A percentile compares a stretch with the other conserved stretches of the same genome.
Evolutionary conservation across 2,888 invertebrate species (phyloP).

Genomic region (Drosophila kanekoi): DNA sequence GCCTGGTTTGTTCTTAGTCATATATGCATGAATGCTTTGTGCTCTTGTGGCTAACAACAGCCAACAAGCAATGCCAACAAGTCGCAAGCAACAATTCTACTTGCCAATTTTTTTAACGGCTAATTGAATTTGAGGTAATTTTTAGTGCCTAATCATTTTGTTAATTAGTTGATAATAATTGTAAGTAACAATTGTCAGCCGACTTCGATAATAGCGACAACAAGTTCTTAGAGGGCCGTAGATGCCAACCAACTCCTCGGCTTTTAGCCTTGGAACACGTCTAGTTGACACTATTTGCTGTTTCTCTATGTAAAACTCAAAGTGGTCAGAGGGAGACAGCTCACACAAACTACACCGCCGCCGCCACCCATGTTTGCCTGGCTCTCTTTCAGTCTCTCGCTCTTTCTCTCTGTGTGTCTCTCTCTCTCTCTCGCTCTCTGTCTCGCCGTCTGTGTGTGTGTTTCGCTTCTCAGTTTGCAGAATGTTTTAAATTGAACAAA

Average conservation of each 20-base stretch:
- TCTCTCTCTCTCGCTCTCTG: conserved; percentile 4
- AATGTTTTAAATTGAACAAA: conserved; percentile 83
- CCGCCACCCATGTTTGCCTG: not conserved
- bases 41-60: conserved; percentile 48
- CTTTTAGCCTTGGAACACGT: conserved; percentile 23
- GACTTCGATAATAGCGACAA: not conserved
- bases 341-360: conserved; percentile 3
- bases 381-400: not conserved
- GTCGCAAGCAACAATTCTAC: conserved; percentile 5
- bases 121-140: conserved; percentile 57
- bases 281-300: conserved; percentile 37
- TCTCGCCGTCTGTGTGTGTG: conserved; percentile 4
- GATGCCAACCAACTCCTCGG: not conserved
- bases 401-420: not conserved
- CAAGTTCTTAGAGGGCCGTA: not conserved
- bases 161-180: conserved; percentile 62
- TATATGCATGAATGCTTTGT: conserved; percentile 80
- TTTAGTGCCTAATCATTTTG: conserved; percentile 46
- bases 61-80: conserved; percentile 6
- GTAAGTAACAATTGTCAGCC: not conserved
- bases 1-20: conserved; percentile 81
- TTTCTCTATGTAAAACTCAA: conserved; percentile 34
- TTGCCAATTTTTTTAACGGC: conserved; percentile 47
- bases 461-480: conserved; percentile 52
- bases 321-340: conserved; percentile 19